A percentile compares a stretch with the other conserved stretches of the same genome.
These are phyloP conservation scores for Acanthaster planci DNA, from an alignment of 35 echinoderm and acorn worm species.

Conservation along the genomic window DNA sequence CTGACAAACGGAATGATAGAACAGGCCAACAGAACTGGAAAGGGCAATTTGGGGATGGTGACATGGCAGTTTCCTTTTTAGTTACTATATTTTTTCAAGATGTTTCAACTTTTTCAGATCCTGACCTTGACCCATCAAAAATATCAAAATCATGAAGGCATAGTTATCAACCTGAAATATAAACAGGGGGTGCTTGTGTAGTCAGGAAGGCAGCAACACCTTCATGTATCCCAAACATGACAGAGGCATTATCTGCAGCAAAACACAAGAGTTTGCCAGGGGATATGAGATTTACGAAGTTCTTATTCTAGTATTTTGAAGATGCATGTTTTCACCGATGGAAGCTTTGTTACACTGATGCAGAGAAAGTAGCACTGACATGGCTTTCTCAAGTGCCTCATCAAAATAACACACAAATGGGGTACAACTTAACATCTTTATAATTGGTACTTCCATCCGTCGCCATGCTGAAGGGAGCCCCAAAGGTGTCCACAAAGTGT, in stretches of 20 bases:
- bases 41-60: too few relatives aligned
- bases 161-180: constrained; percentile 40
- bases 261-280: constrained; percentile 56
- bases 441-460: constrained; percentile 56
- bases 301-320: constrained; percentile 49
- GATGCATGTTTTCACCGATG: constrained; percentile 68
- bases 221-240: constrained; percentile 60
- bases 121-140: too few relatives aligned
- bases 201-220: constrained; percentile 50
- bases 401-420: constrained; percentile 62
- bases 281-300: constrained; percentile 38
- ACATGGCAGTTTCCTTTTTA: too few relatives aligned
- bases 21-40: too few relatives aligned
- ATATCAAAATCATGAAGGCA: too few relatives aligned
- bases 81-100: too few relatives aligned
- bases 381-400: constrained; percentile 20
- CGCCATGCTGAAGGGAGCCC: constrained; percentile 54
- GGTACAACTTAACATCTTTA: constrained; percentile 53
- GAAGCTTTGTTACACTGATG: constrained; percentile 46
- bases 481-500: constrained; percentile 54
- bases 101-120: too few relatives aligned
- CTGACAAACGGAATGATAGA: too few relatives aligned
- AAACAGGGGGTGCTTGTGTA: constrained; percentile 39
- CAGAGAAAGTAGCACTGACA: constrained; percentile 49
- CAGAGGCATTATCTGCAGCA: constrained; percentile 59